Evolutionary conservation across 1,140 invertebrate genomes (phyloP).

Genomic region (Andrena cerasifolii): DNA sequence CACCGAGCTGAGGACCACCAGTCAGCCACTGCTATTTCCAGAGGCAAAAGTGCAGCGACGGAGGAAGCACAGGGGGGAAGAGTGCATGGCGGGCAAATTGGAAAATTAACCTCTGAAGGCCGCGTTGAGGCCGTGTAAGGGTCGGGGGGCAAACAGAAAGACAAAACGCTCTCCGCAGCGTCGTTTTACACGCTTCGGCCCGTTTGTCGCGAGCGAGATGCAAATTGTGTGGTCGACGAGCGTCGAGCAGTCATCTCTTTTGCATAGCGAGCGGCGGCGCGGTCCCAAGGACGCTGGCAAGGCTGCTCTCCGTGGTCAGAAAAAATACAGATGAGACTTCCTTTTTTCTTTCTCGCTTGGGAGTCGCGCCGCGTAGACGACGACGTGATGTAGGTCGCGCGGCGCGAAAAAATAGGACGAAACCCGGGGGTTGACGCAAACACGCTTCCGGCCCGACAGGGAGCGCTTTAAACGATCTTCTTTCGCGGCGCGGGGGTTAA

Average conservation of each 20-base stretch:
- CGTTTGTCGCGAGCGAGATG: not conserved
- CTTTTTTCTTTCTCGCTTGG: not conserved
- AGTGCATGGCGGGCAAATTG: not conserved
- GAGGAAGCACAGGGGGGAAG: too few relatives aligned
- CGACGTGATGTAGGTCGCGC: constrained; percentile 43
- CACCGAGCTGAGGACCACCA: not conserved
- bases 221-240: not conserved
- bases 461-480: not conserved
- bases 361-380: not conserved
- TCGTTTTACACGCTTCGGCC: not conserved
- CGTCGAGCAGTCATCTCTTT: constrained; percentile 1
- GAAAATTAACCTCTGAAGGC: not conserved
- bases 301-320: not conserved
- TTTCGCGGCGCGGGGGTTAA: not conserved
- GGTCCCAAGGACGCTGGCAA: constrained; percentile 25
- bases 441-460: constrained; percentile 6
- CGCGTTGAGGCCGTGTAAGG: not conserved
- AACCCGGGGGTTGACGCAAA: constrained; percentile 7
- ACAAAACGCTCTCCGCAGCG: not conserved
- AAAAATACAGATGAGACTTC: constrained; percentile 3
- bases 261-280: constrained; percentile 20
- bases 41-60: too few relatives aligned
- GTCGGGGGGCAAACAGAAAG: not conserved
- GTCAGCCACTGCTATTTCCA: too few relatives aligned
- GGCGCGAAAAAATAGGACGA: constrained; percentile 15